phyloP scores from a whole-genome alignment of 2,888 invertebrate species.

The Epsilonema sp. region DNA sequence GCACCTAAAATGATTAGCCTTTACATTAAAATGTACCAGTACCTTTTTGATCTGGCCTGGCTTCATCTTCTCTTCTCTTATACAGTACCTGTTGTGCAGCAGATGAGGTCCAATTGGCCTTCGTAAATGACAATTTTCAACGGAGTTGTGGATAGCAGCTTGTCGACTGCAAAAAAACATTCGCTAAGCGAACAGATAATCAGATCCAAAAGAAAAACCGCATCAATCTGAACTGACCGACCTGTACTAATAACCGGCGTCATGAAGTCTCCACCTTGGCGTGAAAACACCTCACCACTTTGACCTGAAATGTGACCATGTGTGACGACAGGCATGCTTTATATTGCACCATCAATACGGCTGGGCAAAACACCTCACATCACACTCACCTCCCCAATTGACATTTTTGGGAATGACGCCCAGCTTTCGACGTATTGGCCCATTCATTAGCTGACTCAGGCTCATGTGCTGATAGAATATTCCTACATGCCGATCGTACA shows the following conservation, averaged over 20 bases:
- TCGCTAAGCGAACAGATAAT: background rate
- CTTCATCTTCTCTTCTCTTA: no score
- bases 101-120: constrained; percentile 64
- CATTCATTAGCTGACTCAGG: constrained; percentile 46
- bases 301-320: constrained; percentile 27
- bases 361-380: no score
- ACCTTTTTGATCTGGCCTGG: no score
- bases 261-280: constrained; percentile 51
- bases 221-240: constrained; percentile 22
- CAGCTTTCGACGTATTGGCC: constrained; percentile 44
- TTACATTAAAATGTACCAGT: background rate
- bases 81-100: constrained; percentile 60
- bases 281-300: constrained; percentile 41
- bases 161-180: constrained; percentile 42
- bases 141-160: constrained; percentile 45
- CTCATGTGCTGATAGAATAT: constrained; percentile 17
- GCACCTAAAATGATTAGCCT: constrained; percentile 39
- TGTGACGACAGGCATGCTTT: background rate
- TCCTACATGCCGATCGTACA: no score
- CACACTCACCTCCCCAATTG: constrained; percentile 41
- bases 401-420: constrained; percentile 43
- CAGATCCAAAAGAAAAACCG: background rate
- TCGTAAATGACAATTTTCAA: constrained; percentile 50
- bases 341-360: no score
- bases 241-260: constrained; percentile 51